These are phyloP conservation scores for Periophthalmus modestus DNA, from an alignment of 2,113 vertebrate species.

Conservation along the genomic window DNA sequence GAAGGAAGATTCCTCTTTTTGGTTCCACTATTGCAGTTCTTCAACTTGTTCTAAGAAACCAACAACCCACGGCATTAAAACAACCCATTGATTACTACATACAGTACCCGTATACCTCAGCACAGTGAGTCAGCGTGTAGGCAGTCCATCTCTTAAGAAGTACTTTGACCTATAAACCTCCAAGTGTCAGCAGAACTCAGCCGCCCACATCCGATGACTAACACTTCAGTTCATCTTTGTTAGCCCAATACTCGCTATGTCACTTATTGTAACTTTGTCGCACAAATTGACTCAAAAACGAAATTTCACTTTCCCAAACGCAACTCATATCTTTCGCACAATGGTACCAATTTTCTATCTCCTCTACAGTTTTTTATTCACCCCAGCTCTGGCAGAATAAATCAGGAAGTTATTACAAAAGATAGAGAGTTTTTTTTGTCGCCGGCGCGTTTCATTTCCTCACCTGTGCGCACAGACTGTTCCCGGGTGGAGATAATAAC, in stretches of 20 bases:
- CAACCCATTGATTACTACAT: background rate
- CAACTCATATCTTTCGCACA: background rate
- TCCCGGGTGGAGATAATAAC: conserved; percentile 42
- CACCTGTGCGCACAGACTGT: conserved; percentile 51
- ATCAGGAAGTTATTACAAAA: conserved; percentile 40
- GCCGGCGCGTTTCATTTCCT: conserved; percentile 61
- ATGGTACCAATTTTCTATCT: conserved; percentile 7
- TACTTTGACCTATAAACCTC: background rate
- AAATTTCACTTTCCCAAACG: background rate
- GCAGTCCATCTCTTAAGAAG: background rate
- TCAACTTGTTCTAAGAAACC: background rate
- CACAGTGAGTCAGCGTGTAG: background rate
- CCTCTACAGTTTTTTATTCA: conserved; percentile 9
- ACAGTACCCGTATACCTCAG: background rate
- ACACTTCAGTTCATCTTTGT: background rate
- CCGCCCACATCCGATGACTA: background rate
- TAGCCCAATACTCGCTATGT: background rate
- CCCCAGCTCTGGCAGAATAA: conserved; percentile 13
- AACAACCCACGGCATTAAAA: background rate
- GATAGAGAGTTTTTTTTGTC: conserved; percentile 36
- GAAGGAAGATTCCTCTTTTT: no score
- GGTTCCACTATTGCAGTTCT: no score
- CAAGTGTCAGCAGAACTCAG: background rate
- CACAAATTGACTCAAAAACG: background rate
- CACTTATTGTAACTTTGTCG: background rate